These are phyloP conservation scores for Cartodere bifasciata DNA, from an alignment of 2,888 invertebrate genomes.

Conservation along the genomic window DNA sequence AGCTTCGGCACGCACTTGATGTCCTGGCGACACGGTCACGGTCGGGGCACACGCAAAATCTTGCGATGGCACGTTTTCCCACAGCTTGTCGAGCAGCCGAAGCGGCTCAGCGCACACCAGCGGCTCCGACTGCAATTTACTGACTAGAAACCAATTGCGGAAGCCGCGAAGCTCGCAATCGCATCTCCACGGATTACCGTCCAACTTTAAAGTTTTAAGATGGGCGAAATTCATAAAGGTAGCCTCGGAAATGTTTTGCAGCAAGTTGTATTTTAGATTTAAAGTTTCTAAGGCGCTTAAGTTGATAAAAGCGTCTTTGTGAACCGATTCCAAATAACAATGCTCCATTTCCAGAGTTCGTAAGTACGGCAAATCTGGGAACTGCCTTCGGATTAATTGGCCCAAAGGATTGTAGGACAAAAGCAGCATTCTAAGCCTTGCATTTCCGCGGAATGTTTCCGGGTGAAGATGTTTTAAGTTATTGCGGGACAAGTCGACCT, in stretches of 20 bases:
- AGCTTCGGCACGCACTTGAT: conserved; percentile 54
- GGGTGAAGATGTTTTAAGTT: conserved; percentile 59
- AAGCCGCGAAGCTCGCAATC: conserved; percentile 77
- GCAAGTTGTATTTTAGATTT: conserved; percentile 68
- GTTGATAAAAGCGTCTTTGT: conserved; percentile 64
- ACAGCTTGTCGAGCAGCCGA: conserved; percentile 53
- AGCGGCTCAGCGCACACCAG: conserved; percentile 62
- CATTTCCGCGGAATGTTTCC: conserved; percentile 74
- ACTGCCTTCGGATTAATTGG: conserved; percentile 60
- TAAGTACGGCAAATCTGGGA: conserved; percentile 69
- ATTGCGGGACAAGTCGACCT: conserved; percentile 79
- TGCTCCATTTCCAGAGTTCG: conserved; percentile 68
- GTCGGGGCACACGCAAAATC: conserved; percentile 76
- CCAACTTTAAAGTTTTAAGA: conserved; percentile 67
- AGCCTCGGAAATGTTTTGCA: conserved; percentile 54
- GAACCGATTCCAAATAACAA: conserved; percentile 63
- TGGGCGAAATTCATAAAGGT: conserved; percentile 60
- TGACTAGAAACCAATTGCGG: conserved; percentile 69
- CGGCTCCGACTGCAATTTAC: conserved; percentile 58
- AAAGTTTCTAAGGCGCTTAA: conserved; percentile 61
- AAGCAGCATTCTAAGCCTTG: conserved; percentile 62
- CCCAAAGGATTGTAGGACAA: conserved; percentile 74
- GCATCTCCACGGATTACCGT: conserved; percentile 83
- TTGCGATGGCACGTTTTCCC: conserved; percentile 62
- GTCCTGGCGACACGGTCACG: conserved; percentile 34